These are phyloP conservation scores for Hephaestus fuliginosus DNA, from an alignment of 2,797 vertebrate species.

Conservation along the genomic window DNA sequence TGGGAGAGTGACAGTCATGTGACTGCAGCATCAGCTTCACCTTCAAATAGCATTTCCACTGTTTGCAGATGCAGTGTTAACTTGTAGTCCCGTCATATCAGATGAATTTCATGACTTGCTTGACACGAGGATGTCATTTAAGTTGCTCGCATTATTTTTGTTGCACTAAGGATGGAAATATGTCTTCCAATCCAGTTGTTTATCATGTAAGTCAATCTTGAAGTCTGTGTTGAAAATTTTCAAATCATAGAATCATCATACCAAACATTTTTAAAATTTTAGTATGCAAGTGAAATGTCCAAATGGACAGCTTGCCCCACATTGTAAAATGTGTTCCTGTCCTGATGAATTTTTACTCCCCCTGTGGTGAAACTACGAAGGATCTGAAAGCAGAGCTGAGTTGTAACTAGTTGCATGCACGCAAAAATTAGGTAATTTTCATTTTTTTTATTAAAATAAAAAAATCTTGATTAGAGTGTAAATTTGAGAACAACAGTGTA, in stretches of 20 bases:
- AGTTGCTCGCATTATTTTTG: constrained; percentile 9
- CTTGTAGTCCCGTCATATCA: constrained; percentile 11
- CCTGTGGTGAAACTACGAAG: neutral
- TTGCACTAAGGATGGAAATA: neutral
- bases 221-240: neutral
- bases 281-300: neutral
- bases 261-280: neutral
- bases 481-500: neutral
- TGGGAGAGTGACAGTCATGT: constrained; percentile 85
- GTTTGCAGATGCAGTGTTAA: constrained; percentile 20
- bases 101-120: constrained; percentile 18
- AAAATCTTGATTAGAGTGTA: neutral
- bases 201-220: neutral
- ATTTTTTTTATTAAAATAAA: neutral
- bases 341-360: neutral
- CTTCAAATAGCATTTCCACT: constrained; percentile 44
- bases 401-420: neutral
- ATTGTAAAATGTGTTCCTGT: neutral
- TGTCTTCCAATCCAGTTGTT: constrained; percentile 6
- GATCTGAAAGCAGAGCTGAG: neutral
- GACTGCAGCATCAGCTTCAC: constrained; percentile 78
- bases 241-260: neutral
- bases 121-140: constrained; percentile 8
- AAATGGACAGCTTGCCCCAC: constrained; percentile 10
- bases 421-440: neutral